Evolutionary conservation across 2,888 invertebrate species (phyloP).

Genomic region (Pachycephus smyrnensis): DNA sequence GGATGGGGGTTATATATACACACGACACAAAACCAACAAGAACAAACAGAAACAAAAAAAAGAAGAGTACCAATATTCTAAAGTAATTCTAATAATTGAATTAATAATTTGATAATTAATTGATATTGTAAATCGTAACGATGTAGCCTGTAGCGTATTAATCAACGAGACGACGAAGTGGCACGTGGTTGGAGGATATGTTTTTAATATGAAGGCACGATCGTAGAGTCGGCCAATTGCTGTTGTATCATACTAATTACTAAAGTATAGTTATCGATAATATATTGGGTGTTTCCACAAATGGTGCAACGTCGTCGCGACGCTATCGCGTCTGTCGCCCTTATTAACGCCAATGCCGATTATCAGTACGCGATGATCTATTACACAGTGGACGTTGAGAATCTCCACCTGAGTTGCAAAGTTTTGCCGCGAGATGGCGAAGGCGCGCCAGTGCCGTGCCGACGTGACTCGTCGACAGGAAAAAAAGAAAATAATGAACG

Average conservation of each 20-base stretch:
- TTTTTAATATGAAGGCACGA: conserved; percentile 50
- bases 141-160: conserved; percentile 63
- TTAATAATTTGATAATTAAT: conserved; percentile 67
- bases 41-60: conserved; percentile 46
- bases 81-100: conserved; percentile 67
- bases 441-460: neutral
- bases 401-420: neutral
- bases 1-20: neutral
- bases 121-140: conserved; percentile 66
- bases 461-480: conserved; percentile 1
- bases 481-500: neutral
- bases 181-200: conserved; percentile 36
- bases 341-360: neutral
- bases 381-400: neutral
- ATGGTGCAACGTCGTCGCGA: conserved; percentile 31
- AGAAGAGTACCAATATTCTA: conserved; percentile 67
- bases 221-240: conserved; percentile 46
- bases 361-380: neutral
- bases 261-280: conserved; percentile 37
- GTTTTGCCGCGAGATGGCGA: neutral
- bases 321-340: conserved; percentile 21
- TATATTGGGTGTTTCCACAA: conserved; percentile 36
- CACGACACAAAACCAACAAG: conserved; percentile 27
- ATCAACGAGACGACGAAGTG: conserved; percentile 49
- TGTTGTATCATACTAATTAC: conserved; percentile 60